phyloP scores from a whole-genome alignment of 2,888 invertebrate genomes.

The Linnaemya vulpina region DNA sequence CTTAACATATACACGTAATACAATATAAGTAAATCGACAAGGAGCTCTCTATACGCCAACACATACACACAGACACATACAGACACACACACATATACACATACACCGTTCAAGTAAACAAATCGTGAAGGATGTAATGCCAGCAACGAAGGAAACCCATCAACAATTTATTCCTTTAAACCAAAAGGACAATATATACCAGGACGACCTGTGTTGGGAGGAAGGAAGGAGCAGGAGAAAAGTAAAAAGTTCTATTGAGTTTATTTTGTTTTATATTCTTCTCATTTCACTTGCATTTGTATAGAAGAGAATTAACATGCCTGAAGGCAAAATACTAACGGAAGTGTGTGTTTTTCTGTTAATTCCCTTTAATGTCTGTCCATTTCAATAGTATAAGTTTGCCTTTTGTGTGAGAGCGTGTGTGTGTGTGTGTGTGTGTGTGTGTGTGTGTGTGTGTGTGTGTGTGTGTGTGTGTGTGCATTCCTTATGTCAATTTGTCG shows the following conservation, averaged over 20 bases:
- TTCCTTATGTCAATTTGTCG: background rate
- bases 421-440: too few relatives aligned
- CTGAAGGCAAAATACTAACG: slow-evolving; percentile 59
- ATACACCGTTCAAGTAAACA: slow-evolving; percentile 34
- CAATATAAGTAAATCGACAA: slow-evolving; percentile 2
- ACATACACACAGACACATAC: too few relatives aligned
- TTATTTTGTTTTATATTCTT: slow-evolving; percentile 45
- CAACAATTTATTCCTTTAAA: slow-evolving; percentile 53
- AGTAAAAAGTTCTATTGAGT: slow-evolving; percentile 53
- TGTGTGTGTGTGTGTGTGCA: too few relatives aligned
- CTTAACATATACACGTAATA: background rate
- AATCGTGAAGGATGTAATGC: slow-evolving; percentile 59
- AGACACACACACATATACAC: slow-evolving; percentile 14
- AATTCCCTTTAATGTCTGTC: slow-evolving; percentile 48
- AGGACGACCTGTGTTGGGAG: slow-evolving; percentile 2
- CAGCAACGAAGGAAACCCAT: slow-evolving; percentile 53
- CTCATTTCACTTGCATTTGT: slow-evolving; percentile 29
- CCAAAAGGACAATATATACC: slow-evolving; percentile 34
- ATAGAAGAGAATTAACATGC: slow-evolving; percentile 46
- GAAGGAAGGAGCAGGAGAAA: background rate
- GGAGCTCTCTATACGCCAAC: background rate
- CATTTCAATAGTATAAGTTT: slow-evolving; percentile 11
- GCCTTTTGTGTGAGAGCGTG: background rate
- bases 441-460: too few relatives aligned
- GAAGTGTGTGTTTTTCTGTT: slow-evolving; percentile 66